These are phyloP conservation scores for Pseudoips prasinana DNA, from an alignment of 2,888 invertebrate species.

Conservation along the genomic window DNA sequence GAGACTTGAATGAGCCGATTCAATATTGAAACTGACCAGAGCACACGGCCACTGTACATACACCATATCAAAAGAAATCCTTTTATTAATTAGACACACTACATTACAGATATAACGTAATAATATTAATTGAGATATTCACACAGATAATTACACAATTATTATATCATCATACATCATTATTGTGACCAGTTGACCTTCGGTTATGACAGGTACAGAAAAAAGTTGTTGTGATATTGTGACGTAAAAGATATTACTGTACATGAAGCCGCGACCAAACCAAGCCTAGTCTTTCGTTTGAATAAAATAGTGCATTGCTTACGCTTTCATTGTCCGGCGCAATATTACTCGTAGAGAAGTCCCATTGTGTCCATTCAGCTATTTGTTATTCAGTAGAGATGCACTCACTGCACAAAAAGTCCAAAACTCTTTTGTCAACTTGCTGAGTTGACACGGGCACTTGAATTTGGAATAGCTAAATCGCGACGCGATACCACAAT, in stretches of 20 bases:
- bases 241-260: neutral
- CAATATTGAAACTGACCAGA: conserved; percentile 29
- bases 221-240: too few relatives aligned
- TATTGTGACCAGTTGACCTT: too few relatives aligned
- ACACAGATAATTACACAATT: neutral
- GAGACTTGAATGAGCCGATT: conserved; percentile 49
- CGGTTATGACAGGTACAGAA: neutral
- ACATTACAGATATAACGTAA: too few relatives aligned
- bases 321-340: conserved; percentile 76
- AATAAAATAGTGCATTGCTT: conserved; percentile 61
- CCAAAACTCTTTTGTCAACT: conserved; percentile 31
- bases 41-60: too few relatives aligned
- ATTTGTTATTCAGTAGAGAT: conserved; percentile 41
- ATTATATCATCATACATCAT: too few relatives aligned
- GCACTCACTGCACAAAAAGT: conserved; percentile 52
- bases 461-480: conserved; percentile 20
- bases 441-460: conserved; percentile 12
- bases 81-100: too few relatives aligned
- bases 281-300: conserved; percentile 4
- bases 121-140: too few relatives aligned
- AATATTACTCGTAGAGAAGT: conserved; percentile 64
- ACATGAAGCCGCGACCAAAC: neutral
- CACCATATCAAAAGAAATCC: too few relatives aligned
- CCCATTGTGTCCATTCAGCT: conserved; percentile 64
- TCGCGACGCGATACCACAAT: conserved; percentile 15